Conservation (phyloP, 2,113 vertebrate species). For the Tor tambroides region DNA sequence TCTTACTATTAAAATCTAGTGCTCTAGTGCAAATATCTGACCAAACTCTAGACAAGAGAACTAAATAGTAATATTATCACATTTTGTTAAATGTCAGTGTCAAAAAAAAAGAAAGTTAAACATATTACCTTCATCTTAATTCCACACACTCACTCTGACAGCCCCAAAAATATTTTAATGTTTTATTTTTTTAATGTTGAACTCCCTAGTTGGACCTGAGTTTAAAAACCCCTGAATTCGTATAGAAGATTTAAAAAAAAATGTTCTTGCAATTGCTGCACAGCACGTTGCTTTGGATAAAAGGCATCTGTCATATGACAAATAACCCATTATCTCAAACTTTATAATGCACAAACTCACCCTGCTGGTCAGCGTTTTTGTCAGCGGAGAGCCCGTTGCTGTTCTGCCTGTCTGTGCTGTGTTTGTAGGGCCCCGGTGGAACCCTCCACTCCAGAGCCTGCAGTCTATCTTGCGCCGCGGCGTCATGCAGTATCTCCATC, state of each 20-base stretch:
- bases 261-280: neutral
- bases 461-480: constrained; percentile 78
- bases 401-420: constrained; percentile 76
- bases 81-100: no score
- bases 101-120: neutral
- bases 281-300: neutral
- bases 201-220: no score
- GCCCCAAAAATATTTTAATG: neutral
- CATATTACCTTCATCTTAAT: no score
- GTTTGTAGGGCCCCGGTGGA: constrained; percentile 74
- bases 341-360: constrained; percentile 62
- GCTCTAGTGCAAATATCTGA: neutral
- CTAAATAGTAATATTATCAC: neutral
- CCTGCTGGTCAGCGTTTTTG: constrained; percentile 73
- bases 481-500: constrained; percentile 85
- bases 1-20: neutral
- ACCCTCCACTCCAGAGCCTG: constrained; percentile 76
- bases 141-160: neutral
- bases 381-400: constrained; percentile 77
- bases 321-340: no score
- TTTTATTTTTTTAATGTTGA: no score
- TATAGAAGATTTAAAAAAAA: neutral
- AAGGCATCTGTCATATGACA: no score
- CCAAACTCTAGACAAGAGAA: no score
- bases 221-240: no score